Conservation (phyloP, 2,113 vertebrate genomes). For the Xenopus borealis region DNA sequence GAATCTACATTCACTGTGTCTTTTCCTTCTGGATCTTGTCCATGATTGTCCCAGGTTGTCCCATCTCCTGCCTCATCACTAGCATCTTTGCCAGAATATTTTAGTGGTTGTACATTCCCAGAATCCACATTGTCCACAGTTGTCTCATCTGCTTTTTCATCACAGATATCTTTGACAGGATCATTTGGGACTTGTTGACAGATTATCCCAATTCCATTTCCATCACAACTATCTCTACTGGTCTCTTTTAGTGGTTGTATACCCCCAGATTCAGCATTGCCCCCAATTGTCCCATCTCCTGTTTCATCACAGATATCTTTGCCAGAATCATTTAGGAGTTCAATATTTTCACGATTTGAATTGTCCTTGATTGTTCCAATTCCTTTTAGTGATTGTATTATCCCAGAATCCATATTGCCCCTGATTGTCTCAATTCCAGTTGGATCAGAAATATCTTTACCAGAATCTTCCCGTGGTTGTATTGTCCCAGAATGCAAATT, state of each 20-base stretch:
- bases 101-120: neutral
- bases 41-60: neutral
- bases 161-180: too few species aligned
- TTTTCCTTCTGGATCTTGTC: constrained; percentile 14
- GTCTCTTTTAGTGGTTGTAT: neutral
- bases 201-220: neutral
- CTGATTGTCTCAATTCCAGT: too few species aligned
- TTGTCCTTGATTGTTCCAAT: too few species aligned
- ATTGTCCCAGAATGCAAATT: too few species aligned
- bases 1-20: constrained; percentile 16
- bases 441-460: too few species aligned
- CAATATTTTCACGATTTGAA: too few species aligned
- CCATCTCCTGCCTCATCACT: neutral
- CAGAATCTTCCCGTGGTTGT: too few species aligned
- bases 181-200: too few species aligned
- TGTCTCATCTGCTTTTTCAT: neutral
- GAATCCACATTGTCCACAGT: neutral
- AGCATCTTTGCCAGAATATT: neutral
- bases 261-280: too few species aligned
- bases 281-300: neutral
- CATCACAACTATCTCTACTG: neutral
- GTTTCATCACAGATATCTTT: neutral
- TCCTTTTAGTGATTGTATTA: too few species aligned
- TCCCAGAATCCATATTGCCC: too few species aligned
- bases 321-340: too few species aligned